phyloP scores from a whole-genome alignment of 2,888 invertebrate species.

The Cryptus armator region DNA sequence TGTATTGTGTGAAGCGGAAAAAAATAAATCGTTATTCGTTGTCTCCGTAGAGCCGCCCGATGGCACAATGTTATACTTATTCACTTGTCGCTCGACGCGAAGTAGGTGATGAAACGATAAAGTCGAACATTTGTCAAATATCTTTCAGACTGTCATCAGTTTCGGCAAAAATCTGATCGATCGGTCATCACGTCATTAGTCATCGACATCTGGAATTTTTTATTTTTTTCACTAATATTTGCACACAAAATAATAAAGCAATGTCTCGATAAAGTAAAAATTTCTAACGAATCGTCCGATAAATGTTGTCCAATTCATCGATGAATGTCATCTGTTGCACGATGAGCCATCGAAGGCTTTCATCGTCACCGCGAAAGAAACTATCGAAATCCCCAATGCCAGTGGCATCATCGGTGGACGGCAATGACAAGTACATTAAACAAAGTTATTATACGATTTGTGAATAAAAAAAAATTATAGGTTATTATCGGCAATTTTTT shows the following conservation, averaged over 20 bases:
- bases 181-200: slow-evolving; percentile 22
- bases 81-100: background rate
- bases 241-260: background rate
- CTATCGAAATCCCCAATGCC: slow-evolving; percentile 61
- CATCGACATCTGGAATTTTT: slow-evolving; percentile 49
- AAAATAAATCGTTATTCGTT: background rate
- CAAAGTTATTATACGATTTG: background rate
- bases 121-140: slow-evolving; percentile 57
- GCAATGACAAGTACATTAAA: slow-evolving; percentile 73
- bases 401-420: slow-evolving; percentile 62
- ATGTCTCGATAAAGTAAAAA: slow-evolving; percentile 44
- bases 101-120: slow-evolving; percentile 27
- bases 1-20: background rate
- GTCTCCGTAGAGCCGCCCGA: too few species aligned
- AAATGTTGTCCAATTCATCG: slow-evolving; percentile 70
- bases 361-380: slow-evolving; percentile 65
- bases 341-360: slow-evolving; percentile 73
- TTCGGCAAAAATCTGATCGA: slow-evolving; percentile 60
- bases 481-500: background rate
- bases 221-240: background rate
- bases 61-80: background rate
- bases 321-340: slow-evolving; percentile 64
- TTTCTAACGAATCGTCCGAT: slow-evolving; percentile 71
- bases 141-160: slow-evolving; percentile 59
- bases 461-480: background rate